A percentile compares a stretch with the other conserved stretches of the same genome.
Evolutionary conservation across 2,888 invertebrate species (phyloP).

Genomic region (Mesoligia furuncula): DNA sequence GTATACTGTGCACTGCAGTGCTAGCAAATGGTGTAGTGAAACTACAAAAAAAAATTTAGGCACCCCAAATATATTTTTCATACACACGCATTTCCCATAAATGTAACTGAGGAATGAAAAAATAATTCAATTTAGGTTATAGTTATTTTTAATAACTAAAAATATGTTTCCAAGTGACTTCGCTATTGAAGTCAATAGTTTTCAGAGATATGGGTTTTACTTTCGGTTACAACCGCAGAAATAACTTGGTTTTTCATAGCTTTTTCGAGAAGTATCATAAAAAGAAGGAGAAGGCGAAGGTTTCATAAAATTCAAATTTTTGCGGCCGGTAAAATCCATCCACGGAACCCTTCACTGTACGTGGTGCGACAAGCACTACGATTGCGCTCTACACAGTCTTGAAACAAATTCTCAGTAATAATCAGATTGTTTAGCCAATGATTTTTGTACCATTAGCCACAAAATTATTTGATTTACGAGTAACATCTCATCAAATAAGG

Average conservation of each 20-base stretch:
- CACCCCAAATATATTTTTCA: no score
- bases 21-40: background rate
- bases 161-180: background rate
- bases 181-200: background rate
- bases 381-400: background rate
- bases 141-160: background rate
- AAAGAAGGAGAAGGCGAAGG: no score
- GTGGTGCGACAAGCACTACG: no score
- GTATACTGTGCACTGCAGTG: background rate
- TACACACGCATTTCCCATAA: background rate
- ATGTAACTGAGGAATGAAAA: background rate
- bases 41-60: background rate
- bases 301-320: background rate
- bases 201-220: background rate
- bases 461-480: background rate
- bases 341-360: background rate
- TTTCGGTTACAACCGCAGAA: background rate
- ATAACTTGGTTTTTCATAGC: background rate
- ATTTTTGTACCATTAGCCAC: background rate
- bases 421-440: background rate
- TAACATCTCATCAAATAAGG: background rate
- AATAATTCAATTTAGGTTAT: background rate
- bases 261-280: no score
- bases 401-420: conserved; percentile 17
- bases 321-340: background rate